phyloP scores from a whole-genome alignment of 2,888 invertebrate species.

The Tipula vernalis region DNA sequence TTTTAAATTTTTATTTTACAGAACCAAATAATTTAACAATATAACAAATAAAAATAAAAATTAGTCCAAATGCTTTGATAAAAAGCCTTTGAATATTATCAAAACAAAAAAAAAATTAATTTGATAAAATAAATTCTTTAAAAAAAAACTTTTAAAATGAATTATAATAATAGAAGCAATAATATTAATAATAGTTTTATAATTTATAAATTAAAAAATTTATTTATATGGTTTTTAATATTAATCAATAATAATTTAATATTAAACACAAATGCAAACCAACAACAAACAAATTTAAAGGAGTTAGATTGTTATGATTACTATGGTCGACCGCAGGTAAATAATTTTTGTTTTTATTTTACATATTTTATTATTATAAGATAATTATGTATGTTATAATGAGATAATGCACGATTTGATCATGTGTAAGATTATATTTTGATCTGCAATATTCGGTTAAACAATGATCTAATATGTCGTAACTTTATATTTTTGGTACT shows the following conservation, averaged over 20 bases:
- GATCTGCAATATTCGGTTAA: not conserved
- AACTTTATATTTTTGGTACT: not conserved
- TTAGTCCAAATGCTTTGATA: not conserved
- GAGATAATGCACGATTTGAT: not conserved
- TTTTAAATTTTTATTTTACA: not conserved
- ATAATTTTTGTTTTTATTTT: conserved; percentile 13
- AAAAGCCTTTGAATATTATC: not conserved
- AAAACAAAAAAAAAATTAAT: not conserved
- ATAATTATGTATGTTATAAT: not conserved
- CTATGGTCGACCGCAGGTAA: conserved; percentile 43
- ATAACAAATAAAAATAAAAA: not conserved
- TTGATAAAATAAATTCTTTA: not conserved
- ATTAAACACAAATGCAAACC: not conserved
- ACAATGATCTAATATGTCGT: not conserved
- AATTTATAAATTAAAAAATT: not conserved
- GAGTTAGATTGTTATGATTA: conserved; percentile 39
- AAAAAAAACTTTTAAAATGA: not conserved
- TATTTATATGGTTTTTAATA: not conserved
- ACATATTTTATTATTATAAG: not conserved
- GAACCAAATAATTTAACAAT: not conserved
- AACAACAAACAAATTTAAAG: conserved; percentile 13
- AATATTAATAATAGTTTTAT: not conserved
- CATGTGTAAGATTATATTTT: no score
- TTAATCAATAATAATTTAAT: not conserved
- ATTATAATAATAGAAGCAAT: not conserved